Base-by-base conservation (phyloP, 2,797 vertebrate genomes). In the Mus spretus region DNA sequence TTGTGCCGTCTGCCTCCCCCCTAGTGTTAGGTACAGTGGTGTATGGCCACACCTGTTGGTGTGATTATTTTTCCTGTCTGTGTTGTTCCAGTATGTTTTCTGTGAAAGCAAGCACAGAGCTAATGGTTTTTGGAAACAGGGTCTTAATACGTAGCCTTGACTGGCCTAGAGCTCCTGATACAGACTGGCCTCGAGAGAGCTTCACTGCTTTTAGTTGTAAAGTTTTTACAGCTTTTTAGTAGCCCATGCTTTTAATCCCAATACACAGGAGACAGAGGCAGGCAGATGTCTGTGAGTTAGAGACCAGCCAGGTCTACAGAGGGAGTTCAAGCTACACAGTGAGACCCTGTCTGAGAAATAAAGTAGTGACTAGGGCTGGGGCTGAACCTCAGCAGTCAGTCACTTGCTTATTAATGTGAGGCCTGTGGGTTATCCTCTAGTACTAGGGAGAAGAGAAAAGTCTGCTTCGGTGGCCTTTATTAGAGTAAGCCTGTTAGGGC, bases 401-500 rank as follows among this genome's bases (percentile, higher is more conserved):
- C 44, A 34, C 65, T 55, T 90, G 40, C 24, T 78, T 12, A 15
- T 4, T 28, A 9, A 9, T 31, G 0, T 80, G 59, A 59, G n/a
- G 28, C 22, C 55, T 15, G 59, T 34, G 67, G 55, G 61, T 84
- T 44, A 17, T 47, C 59, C 37, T 47, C 12, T 6, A 47, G 20
- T 59, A 57, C 65, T n/a, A 81, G 34, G 20, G 5, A 50, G 26
- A 89, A 74, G 55, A 63, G 37, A 55, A 90, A 80, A 13, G n/a
- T 79, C 47, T 77, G 26, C 20, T 90, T 57, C 5, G 1, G 26
- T 57, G 22, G 50, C 37, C 74, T 40, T 89, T 78, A 89, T 89
- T 63, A 92, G 89, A 88, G 65, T 80, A 78, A 95, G 83, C 2
- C 12, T 95, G 93, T 90, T 93, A 47, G 47, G 53, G 70, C 15